Conservation (phyloP, 2,797 vertebrate species). For the Pseudotriccus pelzelni region DNA sequence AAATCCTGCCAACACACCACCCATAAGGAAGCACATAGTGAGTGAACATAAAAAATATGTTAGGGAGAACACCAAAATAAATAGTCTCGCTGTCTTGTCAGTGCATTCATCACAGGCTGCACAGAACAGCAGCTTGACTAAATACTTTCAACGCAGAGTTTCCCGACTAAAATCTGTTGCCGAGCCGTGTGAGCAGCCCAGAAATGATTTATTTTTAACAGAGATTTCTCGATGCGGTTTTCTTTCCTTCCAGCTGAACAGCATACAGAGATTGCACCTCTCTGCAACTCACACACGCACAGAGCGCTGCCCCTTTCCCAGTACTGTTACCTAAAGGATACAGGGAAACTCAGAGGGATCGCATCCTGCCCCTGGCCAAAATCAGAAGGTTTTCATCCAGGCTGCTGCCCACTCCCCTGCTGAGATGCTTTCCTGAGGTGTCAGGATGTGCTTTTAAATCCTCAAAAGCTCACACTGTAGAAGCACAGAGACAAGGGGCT, state of each 20-base stretch:
- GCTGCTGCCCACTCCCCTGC: neutral
- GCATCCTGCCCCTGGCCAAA: neutral
- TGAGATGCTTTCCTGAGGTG: neutral
- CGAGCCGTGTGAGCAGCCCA: fast-evolving
- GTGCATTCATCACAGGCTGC: neutral
- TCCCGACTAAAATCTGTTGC: neutral
- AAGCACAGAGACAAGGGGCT: neutral
- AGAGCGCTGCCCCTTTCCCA: fast-evolving
- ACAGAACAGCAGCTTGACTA: neutral
- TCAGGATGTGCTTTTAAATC: neutral
- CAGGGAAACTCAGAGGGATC: neutral
- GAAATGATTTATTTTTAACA: neutral
- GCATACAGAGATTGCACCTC: neutral
- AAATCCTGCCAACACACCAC: neutral
- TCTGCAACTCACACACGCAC: neutral
- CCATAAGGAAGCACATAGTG: neutral
- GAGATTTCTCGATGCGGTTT: neutral
- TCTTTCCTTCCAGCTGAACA: neutral
- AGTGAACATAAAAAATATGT: neutral
- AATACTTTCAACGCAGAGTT: neutral
- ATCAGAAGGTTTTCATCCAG: neutral
- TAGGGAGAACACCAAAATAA: neutral
- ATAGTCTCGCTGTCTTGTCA: neutral
- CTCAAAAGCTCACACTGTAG: neutral
- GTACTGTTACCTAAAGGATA: fast-evolving